These are phyloP conservation scores for Melanerpes formicivorus DNA, from an alignment of 2,113 vertebrate species.

Conservation along the genomic window DNA sequence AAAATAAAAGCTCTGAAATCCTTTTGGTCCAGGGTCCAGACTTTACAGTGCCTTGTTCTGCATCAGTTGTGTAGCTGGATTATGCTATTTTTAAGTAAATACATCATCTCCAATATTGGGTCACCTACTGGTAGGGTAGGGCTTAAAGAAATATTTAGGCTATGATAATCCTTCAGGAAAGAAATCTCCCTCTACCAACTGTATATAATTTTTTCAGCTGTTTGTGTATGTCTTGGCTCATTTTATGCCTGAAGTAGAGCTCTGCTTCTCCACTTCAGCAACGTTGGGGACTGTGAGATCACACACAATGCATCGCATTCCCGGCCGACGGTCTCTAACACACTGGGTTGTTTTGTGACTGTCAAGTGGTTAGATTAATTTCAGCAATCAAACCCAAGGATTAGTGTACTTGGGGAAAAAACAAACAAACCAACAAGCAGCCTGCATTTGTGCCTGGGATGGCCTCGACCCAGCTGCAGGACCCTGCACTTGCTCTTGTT, in stretches of 20 bases:
- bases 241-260: not conserved
- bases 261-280: not conserved
- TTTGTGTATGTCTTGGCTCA: not conserved
- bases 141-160: conserved; percentile 64
- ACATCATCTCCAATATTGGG: conserved; percentile 47
- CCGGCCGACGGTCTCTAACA: not conserved
- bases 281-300: not conserved
- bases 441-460: no score
- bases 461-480: no score
- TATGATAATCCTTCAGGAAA: conserved; percentile 56
- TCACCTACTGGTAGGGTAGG: conserved; percentile 21
- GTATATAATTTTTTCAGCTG: conserved; percentile 61
- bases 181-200: conserved; percentile 27
- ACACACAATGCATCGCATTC: not conserved
- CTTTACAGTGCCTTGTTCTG: not conserved
- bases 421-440: not conserved
- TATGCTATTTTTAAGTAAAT: conserved; percentile 58
- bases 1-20: not conserved
- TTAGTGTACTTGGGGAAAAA: not conserved
- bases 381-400: not conserved
- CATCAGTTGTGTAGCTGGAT: conserved; percentile 9
- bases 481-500: no score
- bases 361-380: conserved; percentile 1
- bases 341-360: not conserved
- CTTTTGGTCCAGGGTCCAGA: not conserved